Base-by-base conservation (phyloP, 1,140 invertebrate species). In the Bathynomus jamesi region DNA sequence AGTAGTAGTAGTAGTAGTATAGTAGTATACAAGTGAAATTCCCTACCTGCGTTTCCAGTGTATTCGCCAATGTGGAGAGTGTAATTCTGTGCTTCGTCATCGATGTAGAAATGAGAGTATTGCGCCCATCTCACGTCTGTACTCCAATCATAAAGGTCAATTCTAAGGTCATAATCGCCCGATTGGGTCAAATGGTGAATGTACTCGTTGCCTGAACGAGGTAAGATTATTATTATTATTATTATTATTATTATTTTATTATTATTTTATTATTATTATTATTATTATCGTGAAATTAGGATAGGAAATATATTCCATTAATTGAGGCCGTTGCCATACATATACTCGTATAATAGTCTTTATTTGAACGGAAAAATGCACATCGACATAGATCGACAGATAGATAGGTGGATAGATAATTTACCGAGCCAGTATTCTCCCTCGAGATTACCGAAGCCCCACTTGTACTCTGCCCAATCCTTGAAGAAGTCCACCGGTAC, bases 381-480 rank as follows among this genome's bases (percentile, higher is more conserved):
- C n/a, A n/a, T n/a, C n/a, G n/a, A n/a, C n/a, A n/a, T n/a, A n/a
- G n/a, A n/a, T n/a, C n/a, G n/a, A n/a, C n/a, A n/a, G n/a, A n/a
- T n/a, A n/a, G n/a, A n/a, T n/a, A n/a, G n/a, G n/a, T n/a, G n/a
- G n/a, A n/a, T n/a, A 53, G 21, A 53, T 24, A 13, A 74, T 69
- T 70, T 61, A 24, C 87, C 87, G 4, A 89, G 81, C 82, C 87
- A 89, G 79, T 87, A 88, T 78, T 89, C 87, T 0, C 85, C 84
- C 8, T 84, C 85, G 28, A 88, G 77, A 73, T 88, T 87, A 28
- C 87, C 87, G 75, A 89, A 89, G 29, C 87, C 87, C 70, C 85
- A 81, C 70, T 86, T 87, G 78, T 89, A 90, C 61, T 89, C 87
- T 85, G 87, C 72, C 84, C 88, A 89, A 66, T 82, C 81, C 71